Evolutionary conservation across 2,113 vertebrate genomes (phyloP), one percentile per base, ranked within the genome.

Genomic region (Pycnonotus jocosus): DNA sequence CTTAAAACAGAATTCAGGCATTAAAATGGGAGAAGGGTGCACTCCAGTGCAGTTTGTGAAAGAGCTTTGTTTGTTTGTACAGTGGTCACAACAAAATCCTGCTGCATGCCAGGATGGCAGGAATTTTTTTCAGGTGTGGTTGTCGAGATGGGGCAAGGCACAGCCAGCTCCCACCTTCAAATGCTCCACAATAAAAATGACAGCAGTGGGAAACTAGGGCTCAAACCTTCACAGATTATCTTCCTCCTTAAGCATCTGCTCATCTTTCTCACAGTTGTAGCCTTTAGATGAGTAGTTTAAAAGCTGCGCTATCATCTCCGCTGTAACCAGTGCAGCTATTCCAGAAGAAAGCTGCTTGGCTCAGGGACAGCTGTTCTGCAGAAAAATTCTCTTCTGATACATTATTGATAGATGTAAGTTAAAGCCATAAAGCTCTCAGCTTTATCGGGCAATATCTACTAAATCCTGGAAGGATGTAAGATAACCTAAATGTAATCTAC

Each of bases 371-470:
- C 90, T 91, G 87, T 71, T 89, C 69, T 18, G 21, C 77, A 89
- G 91, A 92, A 96, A 92, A 94, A 96, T 89, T 94, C 95, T 91
- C 93, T 92, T 90, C 94, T 96, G 95, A 96, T 97, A 88, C 94
- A 95, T 97, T 97, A 97, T 96, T 97, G 96, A 97, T 97, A 97
- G 96, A 93, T 88, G 88, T 95, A 97, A 96, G 97, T 96, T 96
- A 97, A 71, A 89, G 85, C 81, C 95, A 94, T 86, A 94, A 92
- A 95, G 88, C 94, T 82, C 14, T 4, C 79, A 96, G 95, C 90
- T 93, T 96, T 90, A 95, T 93, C 95, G 57, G 87, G 86, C 93
- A 86, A 71, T 81, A 85, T 95, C 97, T 98, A 88, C 95, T 91
- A 86, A 95, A 96, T 95, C 97, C 96, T 82, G 92, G 79, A 87